Conservation (phyloP, 2,113 vertebrate species). For the Gallinago jamesoni region DNA sequence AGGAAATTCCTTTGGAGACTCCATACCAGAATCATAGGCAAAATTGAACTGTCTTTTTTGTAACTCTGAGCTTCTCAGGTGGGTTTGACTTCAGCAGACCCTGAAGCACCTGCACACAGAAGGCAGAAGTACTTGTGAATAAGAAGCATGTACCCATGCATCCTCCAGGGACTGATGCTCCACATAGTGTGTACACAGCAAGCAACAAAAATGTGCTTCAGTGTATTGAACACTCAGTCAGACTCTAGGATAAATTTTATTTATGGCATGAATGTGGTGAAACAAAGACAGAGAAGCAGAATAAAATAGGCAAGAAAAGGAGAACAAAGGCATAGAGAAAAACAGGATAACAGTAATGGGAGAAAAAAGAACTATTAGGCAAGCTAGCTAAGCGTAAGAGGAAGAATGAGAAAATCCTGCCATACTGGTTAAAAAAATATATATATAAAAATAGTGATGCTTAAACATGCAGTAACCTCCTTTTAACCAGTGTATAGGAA, state of each 20-base stretch:
- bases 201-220: not conserved
- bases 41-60: not conserved
- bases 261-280: not conserved
- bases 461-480: not conserved
- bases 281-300: not conserved
- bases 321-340: not conserved
- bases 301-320: not conserved
- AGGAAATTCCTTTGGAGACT: not conserved
- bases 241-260: not conserved
- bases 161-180: not conserved
- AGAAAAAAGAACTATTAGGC: not conserved
- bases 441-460: not conserved
- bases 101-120: not conserved
- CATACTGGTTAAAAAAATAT: not conserved
- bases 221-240: not conserved
- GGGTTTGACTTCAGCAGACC: not conserved
- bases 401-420: not conserved
- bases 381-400: not conserved
- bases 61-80: not conserved
- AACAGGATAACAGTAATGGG: not conserved
- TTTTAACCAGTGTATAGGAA: slow-evolving; percentile 22
- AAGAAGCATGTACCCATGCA: not conserved
- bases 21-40: not conserved
- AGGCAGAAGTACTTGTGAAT: not conserved
- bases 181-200: not conserved